Evolutionary conservation across 2,797 vertebrate species (phyloP).

Genomic region (Lepidocolaptes lacrymiger): DNA sequence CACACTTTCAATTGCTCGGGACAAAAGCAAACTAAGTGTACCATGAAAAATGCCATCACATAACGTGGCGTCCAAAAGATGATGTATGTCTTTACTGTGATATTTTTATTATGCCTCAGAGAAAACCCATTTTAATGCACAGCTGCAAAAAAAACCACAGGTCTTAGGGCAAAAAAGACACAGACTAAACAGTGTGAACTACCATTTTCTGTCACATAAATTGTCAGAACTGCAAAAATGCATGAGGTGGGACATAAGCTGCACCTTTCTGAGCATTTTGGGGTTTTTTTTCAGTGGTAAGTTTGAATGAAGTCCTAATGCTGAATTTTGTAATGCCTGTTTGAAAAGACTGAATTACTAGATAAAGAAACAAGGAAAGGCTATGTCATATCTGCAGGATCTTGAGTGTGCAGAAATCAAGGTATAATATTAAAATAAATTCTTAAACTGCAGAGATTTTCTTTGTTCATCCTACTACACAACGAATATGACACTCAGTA

Average conservation of each 20-base stretch:
- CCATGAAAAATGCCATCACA: conserved; percentile 52
- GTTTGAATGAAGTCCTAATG: neutral
- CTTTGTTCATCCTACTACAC: neutral
- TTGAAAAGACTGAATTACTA: neutral
- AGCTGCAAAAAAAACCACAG: neutral
- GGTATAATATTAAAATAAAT: neutral
- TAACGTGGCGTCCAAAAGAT: conserved; percentile 40
- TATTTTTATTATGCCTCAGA: conserved; percentile 60
- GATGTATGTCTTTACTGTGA: conserved; percentile 44
- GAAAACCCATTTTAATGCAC: conserved; percentile 47
- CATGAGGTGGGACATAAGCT: neutral
- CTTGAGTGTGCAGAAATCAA: neutral
- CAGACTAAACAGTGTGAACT: neutral
- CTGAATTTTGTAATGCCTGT: neutral
- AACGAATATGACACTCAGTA: neutral
- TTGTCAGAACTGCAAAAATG: neutral
- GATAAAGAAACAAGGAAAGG: neutral
- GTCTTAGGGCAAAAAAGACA: neutral
- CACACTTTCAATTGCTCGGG: conserved; percentile 59
- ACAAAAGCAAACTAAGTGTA: conserved; percentile 60
- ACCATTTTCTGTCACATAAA: neutral
- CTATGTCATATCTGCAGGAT: neutral
- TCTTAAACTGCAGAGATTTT: neutral
- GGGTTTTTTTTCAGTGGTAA: neutral
- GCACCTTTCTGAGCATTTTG: neutral